Conservation (phyloP, 2,797 vertebrate genomes). For the Chelon labrosus region DNA sequence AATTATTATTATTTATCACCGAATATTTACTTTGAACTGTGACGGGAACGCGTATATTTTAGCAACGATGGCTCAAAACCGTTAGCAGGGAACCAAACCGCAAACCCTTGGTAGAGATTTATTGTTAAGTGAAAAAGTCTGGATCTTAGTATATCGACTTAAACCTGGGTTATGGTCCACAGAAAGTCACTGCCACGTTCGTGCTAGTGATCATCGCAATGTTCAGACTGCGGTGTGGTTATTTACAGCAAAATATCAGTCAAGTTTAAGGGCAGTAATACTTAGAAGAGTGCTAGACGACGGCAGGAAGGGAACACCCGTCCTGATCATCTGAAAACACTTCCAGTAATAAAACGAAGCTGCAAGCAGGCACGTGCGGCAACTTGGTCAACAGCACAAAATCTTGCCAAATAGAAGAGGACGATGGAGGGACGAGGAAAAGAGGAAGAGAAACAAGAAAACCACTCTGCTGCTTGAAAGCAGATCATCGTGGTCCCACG, state of each 20-base stretch:
- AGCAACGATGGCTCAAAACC: conserved; percentile 27
- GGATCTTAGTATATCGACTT: conserved; percentile 28
- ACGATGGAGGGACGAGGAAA: conserved; percentile 6
- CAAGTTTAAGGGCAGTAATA: conserved; percentile 38
- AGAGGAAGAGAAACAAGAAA: conserved; percentile 16
- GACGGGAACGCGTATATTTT: conserved; percentile 40
- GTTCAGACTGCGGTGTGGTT: conserved; percentile 34
- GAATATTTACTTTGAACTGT: conserved; percentile 41
- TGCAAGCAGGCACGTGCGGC: conserved; percentile 49
- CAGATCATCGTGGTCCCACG: conserved; percentile 43
- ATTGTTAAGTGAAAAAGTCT: conserved; percentile 22
- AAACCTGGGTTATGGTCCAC: conserved; percentile 50
- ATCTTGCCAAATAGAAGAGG: conserved; percentile 27
- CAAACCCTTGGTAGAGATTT: conserved; percentile 21
- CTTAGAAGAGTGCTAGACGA: conserved; percentile 42
- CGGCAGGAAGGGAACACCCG: conserved; percentile 10
- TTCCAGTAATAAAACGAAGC: conserved; percentile 52
- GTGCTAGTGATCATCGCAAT: conserved; percentile 24
- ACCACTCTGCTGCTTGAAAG: conserved; percentile 43
- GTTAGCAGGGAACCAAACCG: conserved; percentile 20
- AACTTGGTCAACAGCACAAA: conserved; percentile 55
- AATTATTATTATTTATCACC: conserved; percentile 44
- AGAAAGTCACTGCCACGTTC: conserved; percentile 35
- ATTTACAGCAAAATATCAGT: conserved; percentile 38
- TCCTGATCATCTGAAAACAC: conserved; percentile 41